Conservation (phyloP, 2,113 vertebrate genomes). For the Amphilophus citrinellus region DNA sequence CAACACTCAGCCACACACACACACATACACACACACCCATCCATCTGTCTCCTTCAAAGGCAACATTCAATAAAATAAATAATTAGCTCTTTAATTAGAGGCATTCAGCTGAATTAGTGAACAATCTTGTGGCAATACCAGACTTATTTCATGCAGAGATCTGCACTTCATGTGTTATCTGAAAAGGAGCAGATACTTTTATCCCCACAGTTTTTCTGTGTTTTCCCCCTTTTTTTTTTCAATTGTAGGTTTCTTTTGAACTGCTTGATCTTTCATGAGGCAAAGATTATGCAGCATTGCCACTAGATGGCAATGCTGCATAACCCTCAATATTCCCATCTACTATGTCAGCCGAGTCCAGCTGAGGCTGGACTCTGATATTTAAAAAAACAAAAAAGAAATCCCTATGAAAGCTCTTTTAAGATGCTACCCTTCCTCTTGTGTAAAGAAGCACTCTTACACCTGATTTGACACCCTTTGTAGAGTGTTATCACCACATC, state of each 20-base stretch:
- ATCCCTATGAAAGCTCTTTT: background rate
- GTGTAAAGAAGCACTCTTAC: conserved; percentile 8
- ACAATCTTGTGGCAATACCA: background rate
- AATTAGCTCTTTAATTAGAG: conserved; percentile 3
- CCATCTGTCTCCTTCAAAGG: background rate
- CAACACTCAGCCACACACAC: background rate
- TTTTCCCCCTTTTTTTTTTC: background rate
- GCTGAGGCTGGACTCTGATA: background rate
- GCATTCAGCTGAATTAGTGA: background rate
- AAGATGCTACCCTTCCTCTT: background rate
- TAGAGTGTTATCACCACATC: background rate
- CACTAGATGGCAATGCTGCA: conserved; percentile 63
- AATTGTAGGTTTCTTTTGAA: background rate
- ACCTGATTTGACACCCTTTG: conserved; percentile 11
- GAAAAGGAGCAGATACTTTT: background rate
- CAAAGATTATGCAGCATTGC: background rate
- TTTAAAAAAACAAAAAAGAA: background rate
- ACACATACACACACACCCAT: background rate
- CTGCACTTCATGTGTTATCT: background rate
- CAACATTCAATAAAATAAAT: background rate
- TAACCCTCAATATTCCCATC: too few relatives aligned
- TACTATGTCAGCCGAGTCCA: background rate
- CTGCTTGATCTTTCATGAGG: background rate
- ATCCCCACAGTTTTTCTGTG: background rate
- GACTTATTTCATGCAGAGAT: background rate